Evolutionary conservation across 2,113 vertebrate genomes (phyloP).

Genomic region (Charina bottae): DNA sequence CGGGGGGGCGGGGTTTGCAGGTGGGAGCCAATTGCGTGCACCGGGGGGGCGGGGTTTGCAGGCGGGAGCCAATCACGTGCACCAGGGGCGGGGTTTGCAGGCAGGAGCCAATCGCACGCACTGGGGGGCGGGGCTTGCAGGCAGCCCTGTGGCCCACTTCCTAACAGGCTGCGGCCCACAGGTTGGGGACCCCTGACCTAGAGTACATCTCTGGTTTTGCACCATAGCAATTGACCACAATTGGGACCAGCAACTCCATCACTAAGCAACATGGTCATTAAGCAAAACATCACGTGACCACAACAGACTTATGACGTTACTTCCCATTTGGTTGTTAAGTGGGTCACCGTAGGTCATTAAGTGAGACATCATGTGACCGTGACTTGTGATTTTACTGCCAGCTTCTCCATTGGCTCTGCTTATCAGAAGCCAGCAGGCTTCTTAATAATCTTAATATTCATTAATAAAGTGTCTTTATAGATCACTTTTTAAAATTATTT

Average conservation of each 20-base stretch:
- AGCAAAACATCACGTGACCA: neutral
- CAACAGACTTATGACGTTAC: neutral
- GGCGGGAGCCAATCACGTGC: too few species aligned
- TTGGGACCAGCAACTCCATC: neutral
- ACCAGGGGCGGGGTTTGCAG: too few species aligned
- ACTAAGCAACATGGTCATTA: neutral
- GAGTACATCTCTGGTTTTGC: neutral
- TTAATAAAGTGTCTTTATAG: neutral
- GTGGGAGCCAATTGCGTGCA: too few species aligned
- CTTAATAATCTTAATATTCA: neutral
- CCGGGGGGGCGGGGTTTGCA: too few species aligned
- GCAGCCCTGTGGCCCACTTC: too few species aligned
- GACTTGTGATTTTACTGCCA: neutral
- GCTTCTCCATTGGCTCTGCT: neutral
- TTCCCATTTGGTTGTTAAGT: neutral
- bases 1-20: too few species aligned
- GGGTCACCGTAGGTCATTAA: neutral
- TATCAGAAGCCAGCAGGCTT: neutral
- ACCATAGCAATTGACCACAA: neutral
- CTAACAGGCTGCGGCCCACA: too few species aligned
- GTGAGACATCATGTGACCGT: neutral
- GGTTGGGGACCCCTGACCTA: too few species aligned
- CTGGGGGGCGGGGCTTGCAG: too few species aligned
- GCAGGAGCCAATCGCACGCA: too few species aligned
- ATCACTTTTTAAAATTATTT: too few species aligned